phyloP scores from a whole-genome alignment of 2,888 invertebrate species.

The Apoda limacodes region DNA sequence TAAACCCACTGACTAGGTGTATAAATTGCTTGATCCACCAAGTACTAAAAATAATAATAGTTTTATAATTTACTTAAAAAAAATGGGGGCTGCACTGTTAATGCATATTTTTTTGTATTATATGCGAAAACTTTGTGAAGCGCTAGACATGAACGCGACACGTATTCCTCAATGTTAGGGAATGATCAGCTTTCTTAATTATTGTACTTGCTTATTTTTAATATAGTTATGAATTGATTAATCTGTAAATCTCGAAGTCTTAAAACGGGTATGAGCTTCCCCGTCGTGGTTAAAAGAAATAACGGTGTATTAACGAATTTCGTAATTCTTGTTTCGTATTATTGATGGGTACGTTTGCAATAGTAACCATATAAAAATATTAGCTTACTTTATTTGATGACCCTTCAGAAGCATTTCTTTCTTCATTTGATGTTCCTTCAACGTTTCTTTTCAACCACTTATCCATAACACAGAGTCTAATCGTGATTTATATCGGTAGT shows the following conservation, averaged over 20 bases:
- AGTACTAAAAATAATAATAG: no score
- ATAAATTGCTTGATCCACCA: no score
- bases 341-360: no score
- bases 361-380: no score
- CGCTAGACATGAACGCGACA: conserved; percentile 6
- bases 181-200: conserved; percentile 8
- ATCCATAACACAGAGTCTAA: conserved; percentile 9
- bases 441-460: conserved; percentile 12
- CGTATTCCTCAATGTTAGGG: conserved; percentile 6
- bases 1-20: conserved; percentile 8
- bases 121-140: conserved; percentile 6
- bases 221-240: no score
- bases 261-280: no score
- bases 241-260: no score
- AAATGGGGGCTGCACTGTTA: no score
- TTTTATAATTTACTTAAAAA: conserved; percentile 9
- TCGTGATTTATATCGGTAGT: no score
- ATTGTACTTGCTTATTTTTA: conserved; percentile 10
- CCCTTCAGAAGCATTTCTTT: conserved; percentile 11
- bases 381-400: no score
- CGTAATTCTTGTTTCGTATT: conserved; percentile 5
- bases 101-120: conserved; percentile 8
- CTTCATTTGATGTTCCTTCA: conserved; percentile 12
- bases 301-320: no score
- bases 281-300: no score